Evolutionary conservation across 2,797 vertebrate genomes (phyloP).

Genomic region (Schizopygopsis malacanthus): DNA sequence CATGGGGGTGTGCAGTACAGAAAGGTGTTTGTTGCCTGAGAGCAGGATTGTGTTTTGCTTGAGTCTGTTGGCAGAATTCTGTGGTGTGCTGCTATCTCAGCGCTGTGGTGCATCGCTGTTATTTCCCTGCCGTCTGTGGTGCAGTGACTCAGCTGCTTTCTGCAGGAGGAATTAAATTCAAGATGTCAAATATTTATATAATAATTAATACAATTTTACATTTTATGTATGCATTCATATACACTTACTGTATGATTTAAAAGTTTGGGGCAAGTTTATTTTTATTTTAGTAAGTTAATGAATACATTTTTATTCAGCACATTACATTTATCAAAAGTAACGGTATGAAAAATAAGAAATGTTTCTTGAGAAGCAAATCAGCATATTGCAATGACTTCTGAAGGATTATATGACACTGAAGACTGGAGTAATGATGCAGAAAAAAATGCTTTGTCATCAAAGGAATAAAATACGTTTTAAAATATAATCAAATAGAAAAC

Average conservation of each 20-base stretch:
- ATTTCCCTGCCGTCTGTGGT: neutral
- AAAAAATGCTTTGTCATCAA: neutral
- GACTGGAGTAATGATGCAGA: neutral
- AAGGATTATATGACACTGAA: neutral
- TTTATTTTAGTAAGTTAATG: neutral
- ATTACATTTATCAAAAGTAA: neutral
- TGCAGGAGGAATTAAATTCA: neutral
- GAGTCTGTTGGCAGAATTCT: slow-evolving; percentile 42
- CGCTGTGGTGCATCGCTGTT: slow-evolving; percentile 16
- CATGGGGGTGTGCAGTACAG: neutral
- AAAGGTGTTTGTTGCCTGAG: slow-evolving; percentile 22
- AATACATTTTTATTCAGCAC: neutral
- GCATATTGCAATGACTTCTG: neutral
- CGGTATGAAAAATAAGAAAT: neutral
- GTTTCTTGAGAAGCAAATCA: neutral
- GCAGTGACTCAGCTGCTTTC: slow-evolving; percentile 60
- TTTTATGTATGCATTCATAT: neutral
- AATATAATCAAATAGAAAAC: neutral
- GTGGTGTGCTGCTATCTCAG: slow-evolving; percentile 44
- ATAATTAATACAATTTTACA: neutral
- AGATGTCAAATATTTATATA: neutral
- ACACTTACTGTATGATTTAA: neutral
- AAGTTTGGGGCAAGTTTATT: neutral
- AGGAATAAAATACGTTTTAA: neutral
- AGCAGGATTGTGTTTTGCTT: slow-evolving; percentile 56